Percentiles rank a stretch among this genome's conserved stretches.
phyloP scores from a whole-genome alignment of 2,113 vertebrate species.

The Chaetorhynchus papuensis region DNA sequence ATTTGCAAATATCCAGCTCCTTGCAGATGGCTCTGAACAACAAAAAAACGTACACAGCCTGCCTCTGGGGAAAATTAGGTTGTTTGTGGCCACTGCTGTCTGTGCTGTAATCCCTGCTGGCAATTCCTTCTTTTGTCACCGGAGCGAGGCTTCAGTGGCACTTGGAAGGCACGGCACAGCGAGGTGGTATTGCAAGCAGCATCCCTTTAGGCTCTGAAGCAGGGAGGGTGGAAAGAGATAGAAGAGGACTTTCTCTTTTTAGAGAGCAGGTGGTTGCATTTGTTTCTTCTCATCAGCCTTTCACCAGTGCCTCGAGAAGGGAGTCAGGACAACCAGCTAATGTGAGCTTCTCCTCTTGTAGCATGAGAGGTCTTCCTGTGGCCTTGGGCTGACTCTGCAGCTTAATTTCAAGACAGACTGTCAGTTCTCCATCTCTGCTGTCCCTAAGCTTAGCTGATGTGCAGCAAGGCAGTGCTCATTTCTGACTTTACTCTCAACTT shows the following conservation, averaged over 20 bases:
- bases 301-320: neutral
- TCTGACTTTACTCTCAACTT: neutral
- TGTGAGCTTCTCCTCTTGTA: neutral
- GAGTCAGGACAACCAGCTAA: neutral
- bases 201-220: neutral
- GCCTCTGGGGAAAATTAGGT: constrained; percentile 38
- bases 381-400: neutral
- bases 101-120: neutral
- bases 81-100: neutral
- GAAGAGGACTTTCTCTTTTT: neutral
- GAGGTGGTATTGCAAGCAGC: neutral
- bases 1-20: constrained; percentile 46
- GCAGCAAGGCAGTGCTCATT: neutral
- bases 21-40: constrained; percentile 53
- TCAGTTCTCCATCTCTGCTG: neutral
- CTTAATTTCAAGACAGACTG: neutral
- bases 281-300: neutral
- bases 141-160: neutral
- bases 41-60: neutral
- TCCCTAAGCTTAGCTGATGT: neutral
- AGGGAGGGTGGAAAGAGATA: neutral
- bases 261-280: neutral
- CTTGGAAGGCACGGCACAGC: neutral
- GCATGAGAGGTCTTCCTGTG: neutral
- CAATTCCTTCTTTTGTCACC: neutral